Conservation (phyloP, 1,140 invertebrate genomes). For the Orchesella cincta region DNA sequence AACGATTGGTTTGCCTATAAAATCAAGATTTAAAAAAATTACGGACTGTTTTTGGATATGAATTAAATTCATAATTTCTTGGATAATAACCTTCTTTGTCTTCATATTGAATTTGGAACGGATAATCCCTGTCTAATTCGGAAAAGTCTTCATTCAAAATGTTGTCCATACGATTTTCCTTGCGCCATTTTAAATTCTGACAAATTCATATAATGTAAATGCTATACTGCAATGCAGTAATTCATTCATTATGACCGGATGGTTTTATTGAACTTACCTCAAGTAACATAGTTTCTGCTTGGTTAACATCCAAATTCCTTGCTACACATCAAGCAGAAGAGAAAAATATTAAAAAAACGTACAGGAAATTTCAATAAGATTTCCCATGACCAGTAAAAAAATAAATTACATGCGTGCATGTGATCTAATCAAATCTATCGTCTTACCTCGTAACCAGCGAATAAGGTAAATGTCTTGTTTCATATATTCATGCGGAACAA, state of each 20-base stretch:
- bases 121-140: background rate
- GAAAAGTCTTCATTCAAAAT: constrained; percentile 3
- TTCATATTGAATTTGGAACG: background rate
- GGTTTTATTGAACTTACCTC: background rate
- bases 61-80: background rate
- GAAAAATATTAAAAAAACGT: background rate
- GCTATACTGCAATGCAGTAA: background rate
- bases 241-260: background rate
- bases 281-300: background rate
- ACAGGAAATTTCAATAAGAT: background rate
- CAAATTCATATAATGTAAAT: no score
- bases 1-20: constrained; percentile 16
- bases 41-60: background rate
- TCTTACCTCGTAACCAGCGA: constrained; percentile 12
- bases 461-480: constrained; percentile 13
- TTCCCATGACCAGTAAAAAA: no score
- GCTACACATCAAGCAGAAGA: background rate
- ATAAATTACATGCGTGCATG: no score
- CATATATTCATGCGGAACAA: constrained; percentile 13
- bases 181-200: constrained; percentile 3
- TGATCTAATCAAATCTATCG: no score
- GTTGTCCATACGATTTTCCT: background rate
- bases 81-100: background rate
- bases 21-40: background rate
- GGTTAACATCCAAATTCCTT: background rate